phyloP scores from a whole-genome alignment of 1,140 invertebrate genomes.

The Pissodes strobi region DNA sequence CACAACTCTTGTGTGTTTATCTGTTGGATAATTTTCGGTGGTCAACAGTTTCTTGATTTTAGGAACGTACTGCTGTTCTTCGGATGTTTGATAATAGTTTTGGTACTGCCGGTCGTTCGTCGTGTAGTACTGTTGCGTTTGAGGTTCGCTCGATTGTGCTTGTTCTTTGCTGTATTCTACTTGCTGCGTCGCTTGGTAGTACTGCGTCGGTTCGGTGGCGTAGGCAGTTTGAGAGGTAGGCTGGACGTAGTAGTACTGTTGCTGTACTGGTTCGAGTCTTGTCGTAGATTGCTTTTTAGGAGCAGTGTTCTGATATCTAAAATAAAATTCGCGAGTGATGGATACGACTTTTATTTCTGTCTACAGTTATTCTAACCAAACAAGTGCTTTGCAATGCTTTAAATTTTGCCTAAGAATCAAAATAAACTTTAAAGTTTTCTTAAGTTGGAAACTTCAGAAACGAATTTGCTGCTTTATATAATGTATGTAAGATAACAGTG shows the following conservation, averaged over 20 bases:
- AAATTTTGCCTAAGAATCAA: too few relatives aligned
- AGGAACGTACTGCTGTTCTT: not conserved
- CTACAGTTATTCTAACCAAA: too few relatives aligned
- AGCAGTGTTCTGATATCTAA: not conserved
- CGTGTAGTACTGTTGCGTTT: not conserved
- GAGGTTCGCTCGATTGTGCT: not conserved
- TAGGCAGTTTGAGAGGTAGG: not conserved
- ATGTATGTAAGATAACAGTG: too few relatives aligned
- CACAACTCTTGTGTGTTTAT: conserved; percentile 18
- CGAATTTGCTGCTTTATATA: too few relatives aligned
- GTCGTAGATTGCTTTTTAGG: too few relatives aligned
- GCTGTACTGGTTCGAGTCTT: not conserved
- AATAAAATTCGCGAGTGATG: too few relatives aligned
- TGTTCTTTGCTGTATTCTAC: not conserved
- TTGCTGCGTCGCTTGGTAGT: conserved; percentile 1
- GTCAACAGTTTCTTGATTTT: conserved; percentile 19
- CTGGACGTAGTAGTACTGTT: conserved; percentile 17
- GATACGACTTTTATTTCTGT: too few relatives aligned
- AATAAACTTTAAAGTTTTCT: too few relatives aligned
- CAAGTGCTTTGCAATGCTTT: too few relatives aligned
- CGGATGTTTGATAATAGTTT: not conserved
- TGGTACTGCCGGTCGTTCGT: not conserved
- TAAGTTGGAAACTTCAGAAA: too few relatives aligned
- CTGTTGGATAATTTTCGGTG: conserved; percentile 20
- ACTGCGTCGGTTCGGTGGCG: not conserved